Evolutionary conservation across 2,797 vertebrate genomes (phyloP).

Genomic region (Acestrorhynchus altus): DNA sequence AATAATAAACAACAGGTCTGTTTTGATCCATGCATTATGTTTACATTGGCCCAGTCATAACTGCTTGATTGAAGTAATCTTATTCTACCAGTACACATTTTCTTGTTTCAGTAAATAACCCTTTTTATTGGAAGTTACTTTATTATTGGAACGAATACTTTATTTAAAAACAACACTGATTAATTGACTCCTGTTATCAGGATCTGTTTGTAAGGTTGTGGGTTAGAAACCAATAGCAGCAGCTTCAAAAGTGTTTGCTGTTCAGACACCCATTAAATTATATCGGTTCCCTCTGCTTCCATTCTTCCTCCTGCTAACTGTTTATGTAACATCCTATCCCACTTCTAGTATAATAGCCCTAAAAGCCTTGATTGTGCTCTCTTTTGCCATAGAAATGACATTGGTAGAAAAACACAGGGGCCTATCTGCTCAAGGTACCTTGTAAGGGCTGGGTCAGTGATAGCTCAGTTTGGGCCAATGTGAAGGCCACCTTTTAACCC

Average conservation of each 20-base stretch:
- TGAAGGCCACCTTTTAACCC: conserved; percentile 49
- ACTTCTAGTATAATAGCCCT: conserved; percentile 44
- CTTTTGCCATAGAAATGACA: conserved; percentile 62
- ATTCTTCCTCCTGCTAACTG: conserved; percentile 32
- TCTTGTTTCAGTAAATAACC: too few relatives aligned
- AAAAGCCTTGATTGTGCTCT: conserved; percentile 52
- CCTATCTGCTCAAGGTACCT: conserved; percentile 26
- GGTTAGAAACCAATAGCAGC: conserved; percentile 22
- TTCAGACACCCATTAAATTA: conserved; percentile 45
- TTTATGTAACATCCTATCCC: conserved; percentile 57
- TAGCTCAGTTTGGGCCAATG: conserved; percentile 35
- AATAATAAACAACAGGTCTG: background rate
- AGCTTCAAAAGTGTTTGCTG: conserved; percentile 40
- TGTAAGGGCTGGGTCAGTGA: conserved; percentile 46
- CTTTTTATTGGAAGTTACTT: too few relatives aligned
- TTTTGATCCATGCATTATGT: background rate
- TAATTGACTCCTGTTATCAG: background rate
- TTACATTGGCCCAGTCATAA: conserved; percentile 1
- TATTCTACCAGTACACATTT: too few relatives aligned
- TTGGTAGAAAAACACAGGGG: conserved; percentile 53
- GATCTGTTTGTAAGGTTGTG: background rate
- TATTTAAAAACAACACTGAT: background rate
- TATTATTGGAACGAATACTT: too few relatives aligned
- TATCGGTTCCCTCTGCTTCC: conserved; percentile 38
- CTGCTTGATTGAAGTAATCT: too few relatives aligned